Evolutionary conservation across 2,797 vertebrate species (phyloP).

Genomic region (Paratrypauchen microcephalus): DNA sequence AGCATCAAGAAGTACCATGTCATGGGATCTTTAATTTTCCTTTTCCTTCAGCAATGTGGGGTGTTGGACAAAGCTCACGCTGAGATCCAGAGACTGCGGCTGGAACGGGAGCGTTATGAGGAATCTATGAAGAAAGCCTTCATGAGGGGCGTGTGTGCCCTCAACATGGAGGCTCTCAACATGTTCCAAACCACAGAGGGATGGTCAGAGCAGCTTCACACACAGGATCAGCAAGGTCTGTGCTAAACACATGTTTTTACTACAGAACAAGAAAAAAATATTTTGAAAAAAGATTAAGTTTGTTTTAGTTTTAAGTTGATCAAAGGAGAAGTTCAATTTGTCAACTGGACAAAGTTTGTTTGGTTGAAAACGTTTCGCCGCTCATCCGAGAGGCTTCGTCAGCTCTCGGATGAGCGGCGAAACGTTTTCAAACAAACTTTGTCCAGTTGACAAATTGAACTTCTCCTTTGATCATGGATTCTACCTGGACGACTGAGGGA

Average conservation of each 20-base stretch:
- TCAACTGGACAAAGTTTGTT: too few relatives aligned
- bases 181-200: slow-evolving; percentile 86
- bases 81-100: slow-evolving; percentile 84
- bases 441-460: too few relatives aligned
- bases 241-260: slow-evolving; percentile 9
- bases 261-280: background rate
- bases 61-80: slow-evolving; percentile 81
- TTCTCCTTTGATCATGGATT: too few relatives aligned
- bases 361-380: too few relatives aligned
- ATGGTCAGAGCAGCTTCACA: slow-evolving; percentile 59
- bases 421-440: too few relatives aligned
- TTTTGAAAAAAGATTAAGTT: background rate
- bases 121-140: slow-evolving; percentile 97
- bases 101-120: slow-evolving; percentile 87
- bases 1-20: too few relatives aligned
- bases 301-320: background rate
- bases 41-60: slow-evolving; percentile 75
- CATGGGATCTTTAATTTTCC: too few relatives aligned
- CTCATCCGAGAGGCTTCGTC: too few relatives aligned
- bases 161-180: slow-evolving; percentile 94
- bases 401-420: too few relatives aligned
- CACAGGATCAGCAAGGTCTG: slow-evolving; percentile 72
- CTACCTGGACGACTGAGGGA: too few relatives aligned
- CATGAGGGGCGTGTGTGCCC: slow-evolving; percentile 95
- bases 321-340: too few relatives aligned